Base-by-base conservation (phyloP, 2,888 invertebrate species). In the Scelioninae gen. 2 region DNA sequence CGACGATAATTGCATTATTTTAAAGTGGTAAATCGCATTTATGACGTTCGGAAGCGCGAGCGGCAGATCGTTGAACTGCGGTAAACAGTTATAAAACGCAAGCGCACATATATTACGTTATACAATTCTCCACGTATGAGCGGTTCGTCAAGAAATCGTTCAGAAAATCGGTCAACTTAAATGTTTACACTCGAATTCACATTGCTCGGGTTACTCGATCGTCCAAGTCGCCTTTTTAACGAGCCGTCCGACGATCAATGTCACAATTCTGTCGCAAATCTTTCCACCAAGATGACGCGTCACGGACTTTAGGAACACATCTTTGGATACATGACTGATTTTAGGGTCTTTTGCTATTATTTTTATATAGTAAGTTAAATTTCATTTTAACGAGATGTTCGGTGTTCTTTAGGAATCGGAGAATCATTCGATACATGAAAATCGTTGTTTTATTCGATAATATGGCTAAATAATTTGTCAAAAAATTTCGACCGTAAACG, bases 81-180 rank as follows among this genome's bases (percentile, higher is more conserved):
- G 69, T 65, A 74, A 69, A 74, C 73, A 74, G 73, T 74, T 74
- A 74, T 64, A 61, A 74, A 50, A 58, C 48, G 67, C 67, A n/a
- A n/a, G 55, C 65, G 74, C 70, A 67, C 74, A 63, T 65, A 43
- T 50, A 74, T 74, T 70, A 74, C 50, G 69, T 67, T 65, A 50
- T 61, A 67, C 50, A 65, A 67, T 65, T 69, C 41, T 22, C 15
- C 9, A n/a, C 31, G 55, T 46, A 43, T 11, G 50, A 39, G 19
- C 48, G 39, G 61, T 25, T 37, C 69, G 37, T 63, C 57, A 10
- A 50, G 50, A 46, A 58, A 68, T 58, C 61, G 63, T 63, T 58
- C 13, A n/a, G 70, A 63, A 65, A 74, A 74, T 74, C 74, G 70
- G 74, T 70, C 74, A 70, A 48, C 65, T 73, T 39, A 43, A 65